phyloP scores from a whole-genome alignment of 2,888 invertebrate species.

The Metalampra italica region DNA sequence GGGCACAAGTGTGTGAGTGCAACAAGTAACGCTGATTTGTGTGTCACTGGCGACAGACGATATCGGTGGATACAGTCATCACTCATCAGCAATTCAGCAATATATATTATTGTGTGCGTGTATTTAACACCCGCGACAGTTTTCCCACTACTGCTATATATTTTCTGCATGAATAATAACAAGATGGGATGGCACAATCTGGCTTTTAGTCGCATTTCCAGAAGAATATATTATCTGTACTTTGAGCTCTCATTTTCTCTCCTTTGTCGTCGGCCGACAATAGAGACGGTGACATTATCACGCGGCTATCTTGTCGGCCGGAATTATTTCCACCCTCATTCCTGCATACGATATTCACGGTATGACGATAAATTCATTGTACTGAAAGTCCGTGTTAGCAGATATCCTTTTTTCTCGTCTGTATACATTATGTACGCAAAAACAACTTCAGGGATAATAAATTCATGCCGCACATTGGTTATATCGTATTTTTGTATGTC shows the following conservation, averaged over 20 bases:
- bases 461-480: background rate
- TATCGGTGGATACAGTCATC: too few relatives aligned
- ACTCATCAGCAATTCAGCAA: too few relatives aligned
- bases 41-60: too few relatives aligned
- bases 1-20: too few relatives aligned
- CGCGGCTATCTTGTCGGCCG: slow-evolving; percentile 9
- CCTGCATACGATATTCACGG: slow-evolving; percentile 8
- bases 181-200: too few relatives aligned
- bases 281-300: slow-evolving; percentile 17
- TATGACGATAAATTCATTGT: slow-evolving; percentile 12
- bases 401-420: slow-evolving; percentile 3
- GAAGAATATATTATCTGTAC: background rate
- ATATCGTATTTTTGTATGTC: background rate
- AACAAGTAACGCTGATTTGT: too few relatives aligned
- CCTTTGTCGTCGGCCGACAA: slow-evolving; percentile 12
- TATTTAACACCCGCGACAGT: too few relatives aligned
- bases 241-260: slow-evolving; percentile 11
- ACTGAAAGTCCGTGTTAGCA: slow-evolving; percentile 4
- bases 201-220: too few relatives aligned
- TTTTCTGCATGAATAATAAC: too few relatives aligned
- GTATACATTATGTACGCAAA: background rate
- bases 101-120: too few relatives aligned
- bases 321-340: slow-evolving; percentile 15
- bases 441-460: slow-evolving; percentile 7
- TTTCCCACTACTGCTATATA: too few relatives aligned